These are phyloP conservation scores for Ianthella basta DNA, from an alignment of 37 sponge, comb jelly and placozoan genomes.

Conservation along the genomic window DNA sequence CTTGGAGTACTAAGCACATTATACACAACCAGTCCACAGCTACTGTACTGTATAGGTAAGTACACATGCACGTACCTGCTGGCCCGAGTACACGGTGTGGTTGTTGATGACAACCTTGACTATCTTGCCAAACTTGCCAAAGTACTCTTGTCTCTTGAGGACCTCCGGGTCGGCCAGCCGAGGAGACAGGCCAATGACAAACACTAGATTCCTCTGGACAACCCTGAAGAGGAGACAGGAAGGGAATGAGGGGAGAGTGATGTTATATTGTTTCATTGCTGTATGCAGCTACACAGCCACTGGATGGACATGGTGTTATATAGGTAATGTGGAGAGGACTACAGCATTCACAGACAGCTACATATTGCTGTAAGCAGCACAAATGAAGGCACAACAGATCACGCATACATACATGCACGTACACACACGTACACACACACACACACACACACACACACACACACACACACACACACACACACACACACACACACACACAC, in stretches of 20 bases:
- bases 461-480: too few relatives aligned
- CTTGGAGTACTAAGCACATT: not conserved
- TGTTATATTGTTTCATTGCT: too few relatives aligned
- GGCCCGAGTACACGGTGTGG: slow-evolving; percentile 76
- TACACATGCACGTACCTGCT: slow-evolving; percentile 65
- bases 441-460: too few relatives aligned
- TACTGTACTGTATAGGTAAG: not conserved
- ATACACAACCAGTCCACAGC: not conserved
- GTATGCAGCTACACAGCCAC: too few relatives aligned
- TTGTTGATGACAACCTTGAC: slow-evolving; percentile 89
- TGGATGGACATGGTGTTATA: too few relatives aligned
- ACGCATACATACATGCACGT: slow-evolving; percentile 5
- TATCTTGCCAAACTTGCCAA: slow-evolving; percentile 92
- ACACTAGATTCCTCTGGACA: slow-evolving; percentile 90
- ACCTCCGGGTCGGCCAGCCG: slow-evolving; percentile 91
- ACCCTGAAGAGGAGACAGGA: slow-evolving; percentile 85
- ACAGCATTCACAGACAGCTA: too few relatives aligned
- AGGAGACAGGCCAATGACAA: slow-evolving; percentile 93
- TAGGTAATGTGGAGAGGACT: too few relatives aligned
- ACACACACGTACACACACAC: not conserved
- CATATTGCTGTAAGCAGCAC: too few relatives aligned
- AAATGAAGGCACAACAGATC: too few relatives aligned
- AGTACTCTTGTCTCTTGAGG: slow-evolving; percentile 88
- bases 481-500: too few relatives aligned
- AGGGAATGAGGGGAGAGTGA: not conserved